Evolutionary conservation across 2,888 invertebrate genomes (phyloP), one percentile per base, ranked within the genome.

Genomic region (Busseola fusca): DNA sequence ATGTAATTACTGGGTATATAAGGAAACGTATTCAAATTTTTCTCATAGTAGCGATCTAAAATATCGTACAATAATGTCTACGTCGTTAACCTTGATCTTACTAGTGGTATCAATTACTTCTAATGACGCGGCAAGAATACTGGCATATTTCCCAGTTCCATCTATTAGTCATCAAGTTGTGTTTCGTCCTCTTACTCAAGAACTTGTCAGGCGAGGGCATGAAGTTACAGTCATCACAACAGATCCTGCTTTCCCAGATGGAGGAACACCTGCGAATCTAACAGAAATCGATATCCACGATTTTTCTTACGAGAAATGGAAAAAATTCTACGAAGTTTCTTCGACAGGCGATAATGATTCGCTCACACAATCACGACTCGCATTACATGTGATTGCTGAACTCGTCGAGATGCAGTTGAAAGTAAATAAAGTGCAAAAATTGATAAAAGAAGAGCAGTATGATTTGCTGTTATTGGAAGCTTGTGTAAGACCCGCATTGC

Each of bases 161-260:
- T 50, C 64, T 1, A 74, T 79, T n/a, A 86, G 81, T 16, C 81
- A 83, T 59, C 81, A 87, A 37, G 34, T 69, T 1, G 69, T 64
- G 10, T 86, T 87, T 89, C 91, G 87, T 42, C 84, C 87, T 42
- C 69, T 94, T 1, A 87, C 89, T 27, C 82, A 88, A 30, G 91
- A 90, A 42, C 74, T 95, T 42, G 88, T 87, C 0, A 84, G 76
- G 62, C 84, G 89, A 30, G 95, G 95, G 1, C 95, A 96, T 75
- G 87, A 94, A 63, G 73, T 95, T 0, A 88, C 89, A 0, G 84
- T 93, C 0, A 69, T 93, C 2, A 92, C 94, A 0, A 65, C 94
- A 6, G 76, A 92, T 72, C 92, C 93, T 0, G 83, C 69, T 1
- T 84, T 81, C 34, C 42, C 64, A 27, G 42, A 77, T 14, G 80